Evolutionary conservation across 2,888 invertebrate genomes (phyloP), one percentile per base, ranked within the genome.

Genomic region (Caenorhabditis sp.): DNA sequence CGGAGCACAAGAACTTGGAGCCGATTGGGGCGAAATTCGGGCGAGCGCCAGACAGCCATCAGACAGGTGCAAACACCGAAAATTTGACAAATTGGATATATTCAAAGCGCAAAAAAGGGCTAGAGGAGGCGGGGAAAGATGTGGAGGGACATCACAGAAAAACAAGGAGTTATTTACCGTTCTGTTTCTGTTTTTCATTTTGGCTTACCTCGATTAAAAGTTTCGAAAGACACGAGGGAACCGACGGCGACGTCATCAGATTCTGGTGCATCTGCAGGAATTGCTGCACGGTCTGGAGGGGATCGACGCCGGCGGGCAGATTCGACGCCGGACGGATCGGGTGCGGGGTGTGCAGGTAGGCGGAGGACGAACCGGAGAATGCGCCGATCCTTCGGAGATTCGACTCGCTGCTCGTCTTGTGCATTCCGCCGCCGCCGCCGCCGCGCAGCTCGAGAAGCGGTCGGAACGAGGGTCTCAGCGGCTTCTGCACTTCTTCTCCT

Each of bases 231-330:
- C 63, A 70, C 26, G 62, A 62, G 7, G 75, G 75, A 30, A 74
- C 61, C 13, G 74, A 74, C 37, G 74, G 74, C 24, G 75, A 75
- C 27, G 45, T 46, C 74, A 68, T 68, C 9, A 73, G 50, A n/a
- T 58, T 52, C 22, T 73, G 63, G 43, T 68, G 68, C 62, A 58
- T 62, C 39, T 75, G 75, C 7, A 75, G 55, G 32, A 75, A 70
- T 30, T 62, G 62, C 39, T 75, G 75, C 22, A 75, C 75, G 0
- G 75, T 75, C 32, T 63, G 68, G 43, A 75, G 58, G 27, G 75
- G 75, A 43, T 75, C 70, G 11, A 56, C 30, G 26, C 68, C 68
- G 13, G 48, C 56, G 9, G 55, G 46, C 27, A 66, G 55, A 24
- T 59, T 74, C 13, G 74, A 74, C 9, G 46, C 26, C 26, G 74